Conservation (phyloP, 2,797 vertebrate genomes). For the Ptychobarbus kaznakovi region DNA sequence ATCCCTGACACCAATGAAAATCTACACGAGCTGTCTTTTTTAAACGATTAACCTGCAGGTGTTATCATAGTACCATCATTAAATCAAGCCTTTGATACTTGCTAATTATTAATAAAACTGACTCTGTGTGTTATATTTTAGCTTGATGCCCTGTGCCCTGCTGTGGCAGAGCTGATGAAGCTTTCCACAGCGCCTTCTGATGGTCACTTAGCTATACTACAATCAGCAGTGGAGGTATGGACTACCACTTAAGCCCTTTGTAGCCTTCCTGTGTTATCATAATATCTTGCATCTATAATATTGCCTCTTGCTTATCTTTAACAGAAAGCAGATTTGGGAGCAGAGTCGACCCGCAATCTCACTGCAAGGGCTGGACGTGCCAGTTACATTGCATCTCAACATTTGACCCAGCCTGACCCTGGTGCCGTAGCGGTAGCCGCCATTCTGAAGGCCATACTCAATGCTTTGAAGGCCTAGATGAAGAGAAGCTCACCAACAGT, state of each 20-base stretch:
- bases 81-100: background rate
- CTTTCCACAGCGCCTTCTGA: slow-evolving; percentile 70
- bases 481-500: slow-evolving; percentile 2
- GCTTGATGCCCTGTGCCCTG: slow-evolving; percentile 92
- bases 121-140: slow-evolving; percentile 58
- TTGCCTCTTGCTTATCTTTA: background rate
- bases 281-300: background rate
- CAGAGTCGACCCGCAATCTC: slow-evolving; percentile 85
- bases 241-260: background rate
- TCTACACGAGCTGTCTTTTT: background rate
- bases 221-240: slow-evolving; percentile 81
- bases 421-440: slow-evolving; percentile 86
- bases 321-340: slow-evolving; percentile 83
- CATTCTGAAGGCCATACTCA: slow-evolving; percentile 81
- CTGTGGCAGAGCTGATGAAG: slow-evolving; percentile 79
- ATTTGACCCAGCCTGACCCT: slow-evolving; percentile 85
- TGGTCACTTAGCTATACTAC: slow-evolving; percentile 74
- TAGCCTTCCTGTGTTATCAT: background rate
- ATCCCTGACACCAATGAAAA: background rate
- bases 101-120: background rate
- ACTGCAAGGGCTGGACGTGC: slow-evolving; percentile 87
- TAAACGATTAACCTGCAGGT: background rate
- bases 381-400: slow-evolving; percentile 87
- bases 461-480: slow-evolving; percentile 68
- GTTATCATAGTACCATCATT: background rate